Evolutionary conservation across 2,113 vertebrate species (phyloP), one percentile per base, ranked within the genome.

Genomic region (Nerophis lumbriciformis): DNA sequence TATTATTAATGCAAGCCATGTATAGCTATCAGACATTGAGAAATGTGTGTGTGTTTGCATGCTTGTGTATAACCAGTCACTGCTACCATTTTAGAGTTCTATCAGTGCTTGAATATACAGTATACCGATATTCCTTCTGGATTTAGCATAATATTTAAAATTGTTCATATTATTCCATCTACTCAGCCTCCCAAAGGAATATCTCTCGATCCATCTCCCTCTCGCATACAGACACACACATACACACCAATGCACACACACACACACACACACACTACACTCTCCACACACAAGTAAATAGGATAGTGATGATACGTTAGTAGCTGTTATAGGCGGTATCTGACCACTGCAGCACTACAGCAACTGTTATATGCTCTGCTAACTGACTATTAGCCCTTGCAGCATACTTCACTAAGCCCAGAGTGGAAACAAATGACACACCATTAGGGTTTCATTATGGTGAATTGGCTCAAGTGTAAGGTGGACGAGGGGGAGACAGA

Each of bases 401-500:
- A 76, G 79, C 79, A 84, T 77, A 82, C 79, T 79, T 83, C 77
- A 78, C 83, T 84, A 76, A 85, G 86, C 79, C 81, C 83, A 80
- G 82, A 86, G 81, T 69, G 61, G 73, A 82, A 83, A 84, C 71
- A 68, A 86, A 86, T 85, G 79, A 79, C 73, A 80, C 78, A 75
- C 85, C 83, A 88, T 89, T 87, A 88, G 83, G 71, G 68, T 86
- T 86, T 88, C 82, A 87, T 85, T 83, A 84, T 63, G 52, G 68
- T 48, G 80, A 74, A 75, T 69, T 78, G 80, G 74, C 66, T 77
- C 35, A 52, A 81, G 73, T 77, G 69, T 65, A 71, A 77, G 73
- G 81, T 78, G 68, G 70, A 78, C 16, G 53, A 48, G 10, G 38
- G 10, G 71, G 6, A 48, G 51, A 57, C 5, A 55, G 63, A 61